Percentiles rank a stretch among this genome's conserved stretches.
phyloP scores from a whole-genome alignment of 2,888 invertebrate genomes.

The Hanleya hanleyi region DNA sequence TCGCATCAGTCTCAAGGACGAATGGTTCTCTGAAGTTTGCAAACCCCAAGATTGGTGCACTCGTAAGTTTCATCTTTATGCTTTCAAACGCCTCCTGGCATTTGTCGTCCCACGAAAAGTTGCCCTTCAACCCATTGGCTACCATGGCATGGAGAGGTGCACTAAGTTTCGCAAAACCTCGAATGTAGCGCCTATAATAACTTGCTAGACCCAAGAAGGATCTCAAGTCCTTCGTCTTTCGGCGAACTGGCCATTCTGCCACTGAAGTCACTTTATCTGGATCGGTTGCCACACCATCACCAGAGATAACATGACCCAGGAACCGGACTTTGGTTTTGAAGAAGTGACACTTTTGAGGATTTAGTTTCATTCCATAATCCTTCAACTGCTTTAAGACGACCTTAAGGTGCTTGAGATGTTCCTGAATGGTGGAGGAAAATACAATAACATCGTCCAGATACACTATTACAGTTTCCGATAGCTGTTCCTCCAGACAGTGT shows the following conservation, averaged over 20 bases:
- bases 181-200: slow-evolving; percentile 34
- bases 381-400: slow-evolving; percentile 22
- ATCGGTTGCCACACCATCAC: slow-evolving; percentile 19
- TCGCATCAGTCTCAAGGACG: too few relatives aligned
- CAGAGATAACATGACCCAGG: slow-evolving; percentile 36
- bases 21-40: too few relatives aligned
- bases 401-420: slow-evolving; percentile 24
- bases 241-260: slow-evolving; percentile 25
- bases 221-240: slow-evolving; percentile 18
- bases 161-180: slow-evolving; percentile 22
- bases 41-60: too few relatives aligned
- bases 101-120: slow-evolving; percentile 18
- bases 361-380: slow-evolving; percentile 28
- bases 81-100: slow-evolving; percentile 30
- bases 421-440: slow-evolving; percentile 10
- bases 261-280: slow-evolving; percentile 19
- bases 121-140: slow-evolving; percentile 10
- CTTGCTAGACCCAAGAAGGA: slow-evolving; percentile 31
- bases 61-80: slow-evolving; percentile 25
- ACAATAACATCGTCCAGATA: background rate
- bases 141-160: slow-evolving; percentile 23
- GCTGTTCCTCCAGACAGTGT: background rate
- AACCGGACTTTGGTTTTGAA: slow-evolving; percentile 30
- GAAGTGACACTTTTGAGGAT: slow-evolving; percentile 30
- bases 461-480: background rate